Conservation (phyloP, 2,113 vertebrate genomes). For the Aplodontia rufa region DNA sequence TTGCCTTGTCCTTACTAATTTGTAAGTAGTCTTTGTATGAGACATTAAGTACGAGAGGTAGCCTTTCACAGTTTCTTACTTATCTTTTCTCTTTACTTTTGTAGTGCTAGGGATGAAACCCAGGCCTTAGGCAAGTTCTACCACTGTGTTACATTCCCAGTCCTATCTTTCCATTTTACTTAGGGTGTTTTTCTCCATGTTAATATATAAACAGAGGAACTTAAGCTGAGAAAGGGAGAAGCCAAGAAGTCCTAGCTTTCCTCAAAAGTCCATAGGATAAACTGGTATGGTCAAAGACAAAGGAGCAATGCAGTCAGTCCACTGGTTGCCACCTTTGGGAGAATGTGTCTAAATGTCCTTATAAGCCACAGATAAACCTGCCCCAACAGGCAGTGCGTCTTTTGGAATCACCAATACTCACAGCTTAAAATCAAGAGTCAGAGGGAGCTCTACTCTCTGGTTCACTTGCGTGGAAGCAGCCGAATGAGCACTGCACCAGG, state of each 20-base stretch:
- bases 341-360: background rate
- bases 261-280: background rate
- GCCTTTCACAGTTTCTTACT: conserved; percentile 1
- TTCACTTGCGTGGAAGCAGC: background rate
- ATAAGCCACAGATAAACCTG: background rate
- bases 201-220: background rate
- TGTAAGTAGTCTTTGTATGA: background rate
- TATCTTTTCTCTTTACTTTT: background rate
- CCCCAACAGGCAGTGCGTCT: background rate
- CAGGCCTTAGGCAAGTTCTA: background rate
- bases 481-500: background rate
- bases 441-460: background rate
- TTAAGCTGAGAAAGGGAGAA: background rate
- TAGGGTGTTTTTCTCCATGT: background rate
- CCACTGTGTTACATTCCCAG: background rate
- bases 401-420: background rate
- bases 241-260: background rate
- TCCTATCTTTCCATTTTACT: background rate
- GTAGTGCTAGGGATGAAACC: background rate
- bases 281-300: background rate
- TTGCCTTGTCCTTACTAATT: background rate
- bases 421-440: background rate
- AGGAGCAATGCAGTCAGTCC: background rate
- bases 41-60: background rate
- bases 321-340: background rate